Evolutionary conservation across 2,797 vertebrate species (phyloP).

Genomic region (Setipinna tenuifilis): DNA sequence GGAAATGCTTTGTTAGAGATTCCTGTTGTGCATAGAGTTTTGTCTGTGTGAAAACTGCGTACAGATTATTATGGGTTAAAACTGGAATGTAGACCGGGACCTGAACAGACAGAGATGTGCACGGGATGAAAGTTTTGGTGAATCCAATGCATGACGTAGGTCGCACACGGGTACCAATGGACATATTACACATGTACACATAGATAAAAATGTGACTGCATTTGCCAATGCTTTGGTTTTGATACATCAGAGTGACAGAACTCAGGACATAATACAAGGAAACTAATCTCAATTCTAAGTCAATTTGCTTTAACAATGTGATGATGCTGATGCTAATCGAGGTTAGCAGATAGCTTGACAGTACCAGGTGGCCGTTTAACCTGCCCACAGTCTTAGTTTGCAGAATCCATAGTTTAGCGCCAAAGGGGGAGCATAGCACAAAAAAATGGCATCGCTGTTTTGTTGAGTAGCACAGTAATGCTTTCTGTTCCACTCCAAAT

Average conservation of each 20-base stretch:
- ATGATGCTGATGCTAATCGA: constrained; percentile 22
- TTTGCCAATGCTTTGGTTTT: neutral
- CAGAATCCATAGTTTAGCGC: constrained; percentile 63
- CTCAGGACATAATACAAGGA: neutral
- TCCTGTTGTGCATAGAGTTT: constrained; percentile 45
- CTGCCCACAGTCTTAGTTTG: constrained; percentile 50
- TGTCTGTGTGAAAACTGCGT: constrained; percentile 44
- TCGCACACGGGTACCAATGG: neutral
- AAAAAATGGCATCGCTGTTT: constrained; percentile 49
- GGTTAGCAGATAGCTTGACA: constrained; percentile 65
- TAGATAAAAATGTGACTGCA: neutral
- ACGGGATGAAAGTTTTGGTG: constrained; percentile 8
- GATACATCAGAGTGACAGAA: neutral
- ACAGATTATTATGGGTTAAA: constrained; percentile 45
- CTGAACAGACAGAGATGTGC: neutral
- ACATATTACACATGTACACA: neutral
- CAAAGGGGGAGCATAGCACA: constrained; percentile 53
- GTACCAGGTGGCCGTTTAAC: constrained; percentile 48
- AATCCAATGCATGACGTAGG: neutral
- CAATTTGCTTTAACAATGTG: constrained; percentile 29
- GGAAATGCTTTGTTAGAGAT: constrained; percentile 34
- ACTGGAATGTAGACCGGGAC: neutral
- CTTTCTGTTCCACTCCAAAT: constrained; percentile 75
- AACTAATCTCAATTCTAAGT: neutral
- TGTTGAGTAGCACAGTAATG: constrained; percentile 64